Evolutionary conservation across 2,797 vertebrate species (phyloP).

Genomic region (Stomatorhinus walkeri): DNA sequence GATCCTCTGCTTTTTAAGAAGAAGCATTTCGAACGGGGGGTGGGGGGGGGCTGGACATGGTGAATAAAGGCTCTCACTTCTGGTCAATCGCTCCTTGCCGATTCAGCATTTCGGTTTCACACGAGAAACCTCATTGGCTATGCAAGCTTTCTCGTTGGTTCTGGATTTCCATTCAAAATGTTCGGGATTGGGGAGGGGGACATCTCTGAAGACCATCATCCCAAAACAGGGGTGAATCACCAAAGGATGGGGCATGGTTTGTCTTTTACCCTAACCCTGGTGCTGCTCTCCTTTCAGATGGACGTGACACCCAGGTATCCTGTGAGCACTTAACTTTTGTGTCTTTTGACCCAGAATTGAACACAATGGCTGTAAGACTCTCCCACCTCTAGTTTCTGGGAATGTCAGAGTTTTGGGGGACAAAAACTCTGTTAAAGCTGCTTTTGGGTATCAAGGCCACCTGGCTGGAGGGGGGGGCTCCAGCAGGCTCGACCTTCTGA

Average conservation of each 20-base stretch:
- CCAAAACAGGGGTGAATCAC: neutral
- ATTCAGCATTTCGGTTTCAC: neutral
- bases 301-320: neutral
- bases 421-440: neutral
- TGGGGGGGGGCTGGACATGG: neutral
- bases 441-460: neutral
- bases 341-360: neutral
- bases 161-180: neutral
- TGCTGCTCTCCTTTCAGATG: neutral
- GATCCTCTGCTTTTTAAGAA: slow-evolving; percentile 1
- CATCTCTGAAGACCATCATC: neutral
- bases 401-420: neutral
- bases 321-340: neutral
- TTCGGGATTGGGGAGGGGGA: neutral
- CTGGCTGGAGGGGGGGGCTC: neutral
- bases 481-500: neutral
- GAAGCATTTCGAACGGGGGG: neutral
- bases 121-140: slow-evolving; percentile 17
- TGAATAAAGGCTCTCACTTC: neutral
- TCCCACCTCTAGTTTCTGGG: neutral
- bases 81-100: neutral
- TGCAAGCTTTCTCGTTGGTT: slow-evolving; percentile 13
- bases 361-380: neutral
- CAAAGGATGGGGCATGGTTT: neutral
- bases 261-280: neutral